Conservation (phyloP, 2,113 vertebrate genomes). For the Pitta sordida region DNA sequence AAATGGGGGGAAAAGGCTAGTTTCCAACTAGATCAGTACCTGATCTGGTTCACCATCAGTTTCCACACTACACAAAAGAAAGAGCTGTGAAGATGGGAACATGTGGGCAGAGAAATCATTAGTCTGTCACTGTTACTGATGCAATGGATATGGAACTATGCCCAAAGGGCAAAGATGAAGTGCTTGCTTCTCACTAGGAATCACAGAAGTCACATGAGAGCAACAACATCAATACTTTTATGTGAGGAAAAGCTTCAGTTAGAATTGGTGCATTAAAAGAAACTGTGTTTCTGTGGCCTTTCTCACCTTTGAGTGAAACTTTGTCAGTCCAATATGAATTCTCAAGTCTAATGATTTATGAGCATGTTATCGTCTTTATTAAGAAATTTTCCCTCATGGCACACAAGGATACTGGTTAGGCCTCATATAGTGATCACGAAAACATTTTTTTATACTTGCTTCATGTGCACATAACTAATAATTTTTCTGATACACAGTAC, state of each 20-base stretch:
- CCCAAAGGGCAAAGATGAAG: slow-evolving; percentile 45
- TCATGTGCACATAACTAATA: background rate
- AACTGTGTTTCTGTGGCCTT: background rate
- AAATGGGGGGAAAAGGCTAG: background rate
- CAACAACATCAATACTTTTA: background rate
- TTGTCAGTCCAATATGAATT: background rate
- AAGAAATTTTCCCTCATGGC: background rate
- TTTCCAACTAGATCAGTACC: background rate
- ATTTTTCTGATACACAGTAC: background rate
- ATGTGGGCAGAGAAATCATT: background rate
- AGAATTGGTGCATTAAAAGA: background rate
- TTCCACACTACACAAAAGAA: background rate
- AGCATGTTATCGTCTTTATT: background rate
- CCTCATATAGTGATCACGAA: background rate
- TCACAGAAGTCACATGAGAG: background rate
- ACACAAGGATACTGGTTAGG: background rate
- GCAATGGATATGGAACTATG: background rate
- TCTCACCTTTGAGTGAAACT: background rate
- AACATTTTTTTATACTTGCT: background rate
- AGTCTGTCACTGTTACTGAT: background rate
- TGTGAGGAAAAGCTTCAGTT: background rate
- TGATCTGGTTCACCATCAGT: background rate
- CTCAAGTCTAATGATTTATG: background rate
- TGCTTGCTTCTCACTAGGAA: background rate
- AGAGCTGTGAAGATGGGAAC: background rate